Percentiles rank a stretch among this genome's conserved stretches.
These are phyloP conservation scores for Reinhardtius hippoglossoides DNA, from an alignment of 2,113 vertebrate genomes.

Conservation along the genomic window DNA sequence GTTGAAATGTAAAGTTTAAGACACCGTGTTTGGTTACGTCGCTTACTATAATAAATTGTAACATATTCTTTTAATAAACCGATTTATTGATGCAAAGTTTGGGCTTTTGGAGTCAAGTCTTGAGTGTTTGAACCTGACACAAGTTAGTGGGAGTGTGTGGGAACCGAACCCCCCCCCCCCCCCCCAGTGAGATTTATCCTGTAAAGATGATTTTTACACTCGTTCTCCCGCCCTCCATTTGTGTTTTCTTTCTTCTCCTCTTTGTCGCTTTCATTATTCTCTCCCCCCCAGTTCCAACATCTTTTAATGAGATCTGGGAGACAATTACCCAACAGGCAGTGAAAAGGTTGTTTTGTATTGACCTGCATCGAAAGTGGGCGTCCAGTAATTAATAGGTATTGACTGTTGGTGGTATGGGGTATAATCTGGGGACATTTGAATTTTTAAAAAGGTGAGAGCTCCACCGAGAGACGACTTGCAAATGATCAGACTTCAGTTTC, in stretches of 20 bases:
- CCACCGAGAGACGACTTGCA: not conserved
- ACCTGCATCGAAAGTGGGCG: conserved; percentile 49
- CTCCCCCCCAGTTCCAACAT: conserved; percentile 12
- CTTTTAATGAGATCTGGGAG: conserved; percentile 73
- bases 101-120: not conserved
- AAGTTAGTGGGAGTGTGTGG: not conserved
- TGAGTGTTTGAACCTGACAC: not conserved
- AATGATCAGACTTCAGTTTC: conserved; percentile 2
- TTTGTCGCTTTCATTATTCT: not conserved
- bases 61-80: conserved; percentile 97
- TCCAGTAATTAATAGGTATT: conserved; percentile 68
- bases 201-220: conserved; percentile 24
- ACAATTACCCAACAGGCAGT: conserved; percentile 65
- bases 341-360: conserved; percentile 48
- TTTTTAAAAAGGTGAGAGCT: conserved; percentile 24
- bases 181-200: conserved; percentile 9
- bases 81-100: conserved; percentile 87
- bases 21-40: conserved; percentile 81
- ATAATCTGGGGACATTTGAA: conserved; percentile 36
- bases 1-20: conserved; percentile 65
- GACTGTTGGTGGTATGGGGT: conserved; percentile 47
- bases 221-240: not conserved
- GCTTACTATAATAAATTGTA: conserved; percentile 94
- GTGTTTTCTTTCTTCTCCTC: conserved; percentile 9
- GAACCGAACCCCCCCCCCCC: not conserved